A percentile compares a stretch with the other conserved stretches of the same genome.
phyloP scores from a whole-genome alignment of 2,888 invertebrate species.

The Lasioglossum oenotherae region DNA sequence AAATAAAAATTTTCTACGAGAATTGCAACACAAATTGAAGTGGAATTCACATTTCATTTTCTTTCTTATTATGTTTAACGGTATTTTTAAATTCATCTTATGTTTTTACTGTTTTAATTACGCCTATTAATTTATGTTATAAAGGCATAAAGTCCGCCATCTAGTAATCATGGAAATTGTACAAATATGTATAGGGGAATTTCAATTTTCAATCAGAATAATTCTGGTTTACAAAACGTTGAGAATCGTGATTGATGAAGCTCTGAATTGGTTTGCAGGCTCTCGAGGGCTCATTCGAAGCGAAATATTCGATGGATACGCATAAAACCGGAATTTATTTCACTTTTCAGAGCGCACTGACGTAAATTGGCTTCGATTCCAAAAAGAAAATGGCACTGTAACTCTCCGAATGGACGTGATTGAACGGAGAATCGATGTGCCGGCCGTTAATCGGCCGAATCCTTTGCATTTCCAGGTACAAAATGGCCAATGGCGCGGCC shows the following conservation, averaged over 20 bases:
- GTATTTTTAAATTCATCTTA: no score
- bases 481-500: background rate
- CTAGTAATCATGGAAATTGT: no score
- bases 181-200: background rate
- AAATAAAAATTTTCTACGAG: no score
- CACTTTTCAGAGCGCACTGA: background rate
- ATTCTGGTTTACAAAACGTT: background rate
- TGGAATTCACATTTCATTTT: no score
- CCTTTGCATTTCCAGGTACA: background rate
- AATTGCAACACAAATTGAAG: no score
- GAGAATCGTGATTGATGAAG: background rate
- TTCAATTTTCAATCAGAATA: background rate
- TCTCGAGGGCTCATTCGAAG: background rate
- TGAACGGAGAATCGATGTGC: background rate
- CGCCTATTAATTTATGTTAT: no score
- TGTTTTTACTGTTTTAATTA: no score
- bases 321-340: background rate
- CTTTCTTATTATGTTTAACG: no score
- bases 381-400: background rate
- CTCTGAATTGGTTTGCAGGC: background rate
- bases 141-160: no score
- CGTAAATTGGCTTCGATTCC: background rate
- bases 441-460: background rate
- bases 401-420: background rate
- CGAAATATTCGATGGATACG: background rate